Evolutionary conservation across 2,888 invertebrate genomes (phyloP), one percentile per base, ranked within the genome.

Genomic region (Drosophila prolongata): DNA sequence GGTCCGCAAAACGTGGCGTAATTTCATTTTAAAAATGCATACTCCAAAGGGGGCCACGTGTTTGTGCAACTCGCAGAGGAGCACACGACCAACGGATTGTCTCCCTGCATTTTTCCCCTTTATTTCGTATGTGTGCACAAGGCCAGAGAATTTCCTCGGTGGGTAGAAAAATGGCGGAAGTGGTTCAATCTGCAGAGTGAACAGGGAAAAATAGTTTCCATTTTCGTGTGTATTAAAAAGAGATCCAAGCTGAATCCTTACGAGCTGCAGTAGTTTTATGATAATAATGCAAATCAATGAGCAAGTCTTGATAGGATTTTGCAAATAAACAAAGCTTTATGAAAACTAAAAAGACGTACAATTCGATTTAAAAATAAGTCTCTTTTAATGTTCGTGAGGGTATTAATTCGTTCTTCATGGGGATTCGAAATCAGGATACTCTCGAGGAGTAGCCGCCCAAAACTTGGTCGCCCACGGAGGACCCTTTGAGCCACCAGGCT

Each of bases 21-120:
- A 87, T 85, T 85, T 85, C 76, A 80, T 87, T 85, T 87, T 82
- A 85, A 85, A 85, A 87, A 85, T 85, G 73, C 76, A 85, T 80
- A 70, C 35, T 13, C 46, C 61, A 46, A 56, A 27, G 24, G 56
- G 57, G 19, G 27, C 46, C n/a, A 27, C 27, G 30, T 30, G 30
- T 30, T 8, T 30, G 46, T 27, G 46, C 30, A 14, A 30, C 30
- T 30, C 30, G 30, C 47, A 8, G 16, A 9, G 9, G 47, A 11
- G 24, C 3, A 34, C 11, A 35, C 35, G 35, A 11, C 19, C 10
- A 52, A 14, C 27, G 38, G 38, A 43, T 43, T 38, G 62, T 47
- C 30, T 38, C 35, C 37, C 37, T 11, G 56, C 27, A 16, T 14
- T 27, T 56, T 14, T 35, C 3, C 16, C 10, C 13, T 35, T 9